Conservation (phyloP, 1,140 invertebrate genomes). For the Agrypnia vestita region DNA sequence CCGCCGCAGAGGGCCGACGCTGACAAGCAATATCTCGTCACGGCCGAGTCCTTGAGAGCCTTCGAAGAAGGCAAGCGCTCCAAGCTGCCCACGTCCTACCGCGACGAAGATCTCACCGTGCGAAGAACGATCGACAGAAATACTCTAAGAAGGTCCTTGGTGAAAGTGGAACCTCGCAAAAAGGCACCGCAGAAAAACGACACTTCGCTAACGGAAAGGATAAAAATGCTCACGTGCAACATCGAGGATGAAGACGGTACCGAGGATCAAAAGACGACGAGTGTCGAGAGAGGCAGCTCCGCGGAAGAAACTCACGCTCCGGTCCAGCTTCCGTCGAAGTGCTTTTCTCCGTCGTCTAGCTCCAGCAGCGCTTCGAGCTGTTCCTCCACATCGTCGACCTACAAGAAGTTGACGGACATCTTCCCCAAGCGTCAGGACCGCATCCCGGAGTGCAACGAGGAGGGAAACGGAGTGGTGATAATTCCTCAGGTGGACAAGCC, state of each 20-base stretch:
- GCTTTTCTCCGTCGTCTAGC: slow-evolving; percentile 71
- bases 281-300: slow-evolving; percentile 58
- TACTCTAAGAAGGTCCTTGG: slow-evolving; percentile 79
- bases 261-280: slow-evolving; percentile 13
- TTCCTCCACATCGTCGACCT: slow-evolving; percentile 75
- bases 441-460: slow-evolving; percentile 66
- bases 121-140: slow-evolving; percentile 83
- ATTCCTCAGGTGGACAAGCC: slow-evolving; percentile 64
- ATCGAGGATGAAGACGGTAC: slow-evolving; percentile 75
- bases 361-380: slow-evolving; percentile 70
- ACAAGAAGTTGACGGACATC: slow-evolving; percentile 80
- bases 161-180: slow-evolving; percentile 76
- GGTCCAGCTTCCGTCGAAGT: slow-evolving; percentile 70
- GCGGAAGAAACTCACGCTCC: slow-evolving; percentile 63
- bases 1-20: slow-evolving; percentile 71
- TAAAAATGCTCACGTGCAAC: slow-evolving; percentile 86
- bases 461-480: slow-evolving; percentile 66
- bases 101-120: slow-evolving; percentile 73
- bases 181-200: slow-evolving; percentile 73
- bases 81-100: slow-evolving; percentile 68
- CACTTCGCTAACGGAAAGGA: slow-evolving; percentile 84
- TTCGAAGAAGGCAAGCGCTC: slow-evolving; percentile 79
- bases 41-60: slow-evolving; percentile 77
- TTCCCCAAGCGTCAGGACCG: slow-evolving; percentile 73
- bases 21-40: slow-evolving; percentile 74